Evolutionary conservation across 2,888 invertebrate genomes (phyloP).

Genomic region (Trichopria drosophilae): DNA sequence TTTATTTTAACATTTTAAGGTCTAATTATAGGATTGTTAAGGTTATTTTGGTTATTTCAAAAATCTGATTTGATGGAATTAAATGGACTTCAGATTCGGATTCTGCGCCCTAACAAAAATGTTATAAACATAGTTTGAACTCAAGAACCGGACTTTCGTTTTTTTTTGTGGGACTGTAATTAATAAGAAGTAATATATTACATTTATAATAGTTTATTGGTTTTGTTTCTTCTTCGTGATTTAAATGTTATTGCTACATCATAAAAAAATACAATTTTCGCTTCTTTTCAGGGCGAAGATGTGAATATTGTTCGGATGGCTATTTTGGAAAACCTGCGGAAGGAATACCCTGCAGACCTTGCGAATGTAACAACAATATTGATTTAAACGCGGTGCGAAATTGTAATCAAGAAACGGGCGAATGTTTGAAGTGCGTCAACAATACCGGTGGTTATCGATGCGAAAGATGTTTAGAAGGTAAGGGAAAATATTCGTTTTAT

Average conservation of each 20-base stretch:
- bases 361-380: constrained; percentile 92
- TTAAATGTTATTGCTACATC: constrained; percentile 2
- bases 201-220: constrained; percentile 2
- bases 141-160: neutral
- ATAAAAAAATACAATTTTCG: neutral
- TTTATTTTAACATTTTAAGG: no score
- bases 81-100: no score
- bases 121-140: neutral
- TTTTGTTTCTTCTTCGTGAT: constrained; percentile 14
- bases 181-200: neutral
- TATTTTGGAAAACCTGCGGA: constrained; percentile 90
- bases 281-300: constrained; percentile 68
- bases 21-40: no score
- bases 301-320: constrained; percentile 94
- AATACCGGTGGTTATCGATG: constrained; percentile 92
- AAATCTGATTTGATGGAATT: no score
- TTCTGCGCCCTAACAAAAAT: no score
- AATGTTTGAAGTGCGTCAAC: constrained; percentile 95
- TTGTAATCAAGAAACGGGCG: constrained; percentile 93
- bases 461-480: constrained; percentile 87
- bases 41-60: no score
- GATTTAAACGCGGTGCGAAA: constrained; percentile 96
- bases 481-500: constrained; percentile 8
- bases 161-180: neutral
- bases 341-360: constrained; percentile 77